Percentiles rank a stretch among this genome's conserved stretches.
These are phyloP conservation scores for Mimachlamys varia DNA, from an alignment of 2,888 invertebrate species.

Conservation along the genomic window DNA sequence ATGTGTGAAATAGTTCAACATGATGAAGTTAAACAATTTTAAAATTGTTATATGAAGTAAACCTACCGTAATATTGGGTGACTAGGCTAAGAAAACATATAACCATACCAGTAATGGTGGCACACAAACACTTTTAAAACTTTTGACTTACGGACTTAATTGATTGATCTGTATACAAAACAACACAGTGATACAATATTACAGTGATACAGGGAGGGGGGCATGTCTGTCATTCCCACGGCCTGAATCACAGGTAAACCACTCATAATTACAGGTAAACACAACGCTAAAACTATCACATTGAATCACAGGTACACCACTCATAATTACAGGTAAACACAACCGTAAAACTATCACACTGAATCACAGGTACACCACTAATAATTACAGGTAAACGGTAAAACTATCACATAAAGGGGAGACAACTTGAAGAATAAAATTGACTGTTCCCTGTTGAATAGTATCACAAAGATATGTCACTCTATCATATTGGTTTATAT, in stretches of 20 bases:
- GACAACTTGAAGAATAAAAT: neutral
- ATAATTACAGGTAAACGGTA: too few species aligned
- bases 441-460: too few species aligned
- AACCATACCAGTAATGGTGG: neutral
- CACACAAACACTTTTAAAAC: constrained; percentile 28
- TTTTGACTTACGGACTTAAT: neutral
- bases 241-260: neutral
- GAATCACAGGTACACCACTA: neutral
- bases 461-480: too few species aligned
- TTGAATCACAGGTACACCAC: neutral
- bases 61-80: neutral
- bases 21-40: neutral
- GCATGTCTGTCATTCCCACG: neutral
- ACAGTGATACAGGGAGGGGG: neutral
- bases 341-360: too few species aligned
- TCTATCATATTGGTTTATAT: too few species aligned
- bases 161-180: neutral
- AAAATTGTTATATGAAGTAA: neutral
- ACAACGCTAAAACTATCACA: neutral
- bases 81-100: constrained; percentile 14
- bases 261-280: too few species aligned
- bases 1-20: too few species aligned
- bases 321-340: too few species aligned
- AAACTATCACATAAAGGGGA: neutral
- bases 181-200: neutral